Percentiles rank a stretch among this genome's conserved stretches.
These are phyloP conservation scores for Diploptera punctata DNA, from an alignment of 2,888 invertebrate species.

Conservation along the genomic window DNA sequence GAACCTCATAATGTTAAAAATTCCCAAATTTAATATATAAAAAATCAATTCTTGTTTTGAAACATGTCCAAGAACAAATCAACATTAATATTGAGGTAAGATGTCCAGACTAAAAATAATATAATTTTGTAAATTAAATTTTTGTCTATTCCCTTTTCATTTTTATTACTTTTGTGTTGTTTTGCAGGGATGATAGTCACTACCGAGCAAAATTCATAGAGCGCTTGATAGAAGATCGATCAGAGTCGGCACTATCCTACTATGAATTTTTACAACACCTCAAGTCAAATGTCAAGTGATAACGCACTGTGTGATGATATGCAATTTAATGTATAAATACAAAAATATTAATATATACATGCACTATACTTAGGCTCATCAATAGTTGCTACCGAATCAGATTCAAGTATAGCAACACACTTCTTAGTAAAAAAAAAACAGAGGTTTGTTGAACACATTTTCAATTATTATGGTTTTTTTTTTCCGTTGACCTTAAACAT, in stretches of 20 bases:
- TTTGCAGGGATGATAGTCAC: constrained; percentile 89
- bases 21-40: too few relatives aligned
- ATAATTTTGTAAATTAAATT: too few relatives aligned
- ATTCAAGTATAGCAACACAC: not conserved
- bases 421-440: not conserved
- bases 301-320: not conserved
- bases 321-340: not conserved
- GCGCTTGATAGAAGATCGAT: constrained; percentile 91
- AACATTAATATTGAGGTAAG: too few relatives aligned
- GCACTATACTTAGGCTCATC: not conserved
- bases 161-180: too few relatives aligned
- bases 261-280: constrained; percentile 98
- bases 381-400: not conserved
- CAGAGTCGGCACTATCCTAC: constrained; percentile 94
- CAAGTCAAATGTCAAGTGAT: constrained; percentile 86
- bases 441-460: not conserved
- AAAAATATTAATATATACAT: not conserved
- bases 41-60: too few relatives aligned
- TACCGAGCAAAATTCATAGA: constrained; percentile 83
- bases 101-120: too few relatives aligned
- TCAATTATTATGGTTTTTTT: not conserved
- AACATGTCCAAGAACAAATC: too few relatives aligned
- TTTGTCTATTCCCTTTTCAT: too few relatives aligned
- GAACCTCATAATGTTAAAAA: too few relatives aligned
- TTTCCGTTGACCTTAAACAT: not conserved